Conservation (phyloP, 2,113 vertebrate genomes). For the Chaenogobius annularis region DNA sequence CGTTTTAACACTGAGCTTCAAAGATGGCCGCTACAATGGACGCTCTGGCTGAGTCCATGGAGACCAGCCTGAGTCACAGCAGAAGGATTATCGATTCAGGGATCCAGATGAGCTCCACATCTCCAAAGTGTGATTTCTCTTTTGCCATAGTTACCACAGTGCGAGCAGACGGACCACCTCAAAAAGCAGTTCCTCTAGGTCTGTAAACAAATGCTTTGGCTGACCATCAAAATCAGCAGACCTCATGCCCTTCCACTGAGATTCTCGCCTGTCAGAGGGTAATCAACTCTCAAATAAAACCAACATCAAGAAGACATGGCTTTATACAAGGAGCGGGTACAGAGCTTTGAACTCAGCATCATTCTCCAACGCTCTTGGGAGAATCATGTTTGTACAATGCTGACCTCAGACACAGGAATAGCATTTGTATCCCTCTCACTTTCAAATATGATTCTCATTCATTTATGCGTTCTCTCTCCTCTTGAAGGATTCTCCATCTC, state of each 20-base stretch:
- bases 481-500: slow-evolving; percentile 52
- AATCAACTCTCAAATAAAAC: slow-evolving; percentile 78
- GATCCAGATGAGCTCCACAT: slow-evolving; percentile 59
- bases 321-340: slow-evolving; percentile 60
- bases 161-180: slow-evolving; percentile 52
- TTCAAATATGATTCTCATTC: slow-evolving; percentile 66
- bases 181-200: slow-evolving; percentile 57
- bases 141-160: slow-evolving; percentile 50
- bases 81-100: slow-evolving; percentile 68
- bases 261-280: slow-evolving; percentile 74
- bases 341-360: slow-evolving; percentile 69
- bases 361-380: slow-evolving; percentile 64
- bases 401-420: slow-evolving; percentile 74
- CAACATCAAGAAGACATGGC: slow-evolving; percentile 69
- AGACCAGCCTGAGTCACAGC: slow-evolving; percentile 67
- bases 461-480: slow-evolving; percentile 57
- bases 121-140: slow-evolving; percentile 63
- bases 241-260: slow-evolving; percentile 68
- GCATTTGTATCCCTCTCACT: slow-evolving; percentile 63
- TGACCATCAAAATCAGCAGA: slow-evolving; percentile 73
- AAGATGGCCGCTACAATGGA: slow-evolving; percentile 56
- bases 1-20: slow-evolving; percentile 61
- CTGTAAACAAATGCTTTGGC: slow-evolving; percentile 74
- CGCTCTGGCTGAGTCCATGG: slow-evolving; percentile 61
- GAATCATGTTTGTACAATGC: slow-evolving; percentile 59